Conservation (phyloP, 2,113 vertebrate genomes). For the Myrmecophaga tridactyla region DNA sequence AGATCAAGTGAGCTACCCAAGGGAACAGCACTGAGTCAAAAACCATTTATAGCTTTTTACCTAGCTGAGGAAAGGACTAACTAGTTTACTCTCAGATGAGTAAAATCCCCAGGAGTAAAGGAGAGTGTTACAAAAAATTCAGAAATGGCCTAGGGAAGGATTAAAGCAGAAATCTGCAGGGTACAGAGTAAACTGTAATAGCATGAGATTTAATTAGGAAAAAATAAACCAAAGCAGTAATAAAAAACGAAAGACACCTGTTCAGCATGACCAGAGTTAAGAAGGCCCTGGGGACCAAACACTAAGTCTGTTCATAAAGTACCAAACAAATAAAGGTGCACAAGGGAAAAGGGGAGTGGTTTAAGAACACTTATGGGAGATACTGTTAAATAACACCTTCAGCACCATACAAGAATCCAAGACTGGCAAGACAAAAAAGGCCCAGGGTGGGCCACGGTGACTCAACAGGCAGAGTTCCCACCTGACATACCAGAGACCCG, state of each 20-base stretch:
- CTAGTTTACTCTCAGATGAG: conserved; percentile 45
- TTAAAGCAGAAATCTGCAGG: neutral
- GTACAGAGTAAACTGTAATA: neutral
- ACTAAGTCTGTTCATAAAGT: neutral
- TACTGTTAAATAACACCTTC: neutral
- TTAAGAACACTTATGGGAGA: neutral
- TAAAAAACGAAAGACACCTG: neutral
- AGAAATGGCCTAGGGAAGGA: neutral
- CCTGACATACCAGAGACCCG: no score
- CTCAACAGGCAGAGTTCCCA: no score
- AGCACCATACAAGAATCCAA: neutral
- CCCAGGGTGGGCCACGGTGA: no score
- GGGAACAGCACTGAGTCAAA: conserved; percentile 29
- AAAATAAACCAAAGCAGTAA: neutral
- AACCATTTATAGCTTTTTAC: conserved; percentile 53
- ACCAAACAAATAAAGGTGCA: neutral
- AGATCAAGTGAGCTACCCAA: conserved; percentile 49
- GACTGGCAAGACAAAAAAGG: neutral
- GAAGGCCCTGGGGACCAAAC: neutral
- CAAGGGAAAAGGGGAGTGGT: neutral
- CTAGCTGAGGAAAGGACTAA: conserved; percentile 41
- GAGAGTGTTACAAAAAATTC: neutral
- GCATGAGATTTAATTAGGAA: conserved; percentile 29
- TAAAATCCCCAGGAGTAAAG: neutral
- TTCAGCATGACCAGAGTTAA: neutral